Base-by-base conservation (phyloP, 2,888 invertebrate species). In the Megamerina dolium region DNA sequence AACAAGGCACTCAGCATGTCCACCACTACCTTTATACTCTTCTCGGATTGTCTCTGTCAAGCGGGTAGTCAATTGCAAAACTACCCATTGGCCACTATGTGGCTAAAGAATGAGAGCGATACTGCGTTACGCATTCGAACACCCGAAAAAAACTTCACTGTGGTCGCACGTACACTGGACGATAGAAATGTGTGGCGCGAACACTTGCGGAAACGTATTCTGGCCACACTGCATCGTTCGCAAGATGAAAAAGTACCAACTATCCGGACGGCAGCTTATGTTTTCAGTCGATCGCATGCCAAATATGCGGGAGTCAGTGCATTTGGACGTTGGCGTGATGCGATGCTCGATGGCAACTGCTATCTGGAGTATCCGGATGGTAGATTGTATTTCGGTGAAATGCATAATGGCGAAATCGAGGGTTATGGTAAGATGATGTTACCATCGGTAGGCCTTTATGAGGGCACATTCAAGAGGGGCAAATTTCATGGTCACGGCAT, bases 291-390 rank as follows among this genome's bases (percentile, higher is more conserved):
- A 40, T 87, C 85, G 64, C 81, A 78, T 63, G 66, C 77, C 1
- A 77, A 78, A 57, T 88, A 80, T 59, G 84, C 87, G 64, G 85
- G 85, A 54, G 86, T 88, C 0, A 83, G 79, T 51, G 92, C 90
- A 56, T 78, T 75, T 40, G 93, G 88, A 0, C 76, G 83, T 44
- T 93, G 92, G 92, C 59, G 61, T 3, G 83, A 82, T 61, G 90
- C 87, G 0, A 84, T 87, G 62, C 76, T 90, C 59, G 87, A 92
- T 64, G 93, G 92, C 0, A 76, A 77, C 62, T 91, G 92, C 4
- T 84, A 83, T 64, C 68, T 92, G 46, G 83, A 83, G 59, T 93
- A 88, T 85, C 75, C 79, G 2, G 88, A 90, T 70, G 87, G 88
- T 1, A 81, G 81, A 58, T 74, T 78, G 41, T 92, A 88, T 58